These are phyloP conservation scores for Malurus alboscapulatus DNA, from an alignment of 2,113 vertebrate genomes.

Conservation along the genomic window DNA sequence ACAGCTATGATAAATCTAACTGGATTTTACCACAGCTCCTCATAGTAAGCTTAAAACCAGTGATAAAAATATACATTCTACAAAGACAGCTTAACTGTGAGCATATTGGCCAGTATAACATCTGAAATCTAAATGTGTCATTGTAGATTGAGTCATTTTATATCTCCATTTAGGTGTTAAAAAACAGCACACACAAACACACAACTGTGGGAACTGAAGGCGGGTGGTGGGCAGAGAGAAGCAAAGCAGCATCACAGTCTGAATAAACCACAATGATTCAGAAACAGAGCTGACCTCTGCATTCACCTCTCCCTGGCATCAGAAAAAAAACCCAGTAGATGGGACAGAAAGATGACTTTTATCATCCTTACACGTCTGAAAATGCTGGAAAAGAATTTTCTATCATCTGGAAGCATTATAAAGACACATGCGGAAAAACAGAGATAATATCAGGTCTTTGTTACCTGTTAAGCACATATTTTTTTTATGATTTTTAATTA, in stretches of 20 bases:
- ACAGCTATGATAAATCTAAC: background rate
- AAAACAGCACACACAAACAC: background rate
- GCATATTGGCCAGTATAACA: slow-evolving; percentile 6
- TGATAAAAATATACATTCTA: slow-evolving; percentile 1
- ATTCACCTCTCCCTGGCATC: background rate
- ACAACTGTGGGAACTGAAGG: background rate
- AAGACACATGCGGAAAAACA: background rate
- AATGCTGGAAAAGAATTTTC: background rate
- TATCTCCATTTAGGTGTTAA: slow-evolving; percentile 9
- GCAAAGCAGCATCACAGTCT: background rate
- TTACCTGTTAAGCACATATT: background rate
- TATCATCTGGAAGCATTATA: background rate
- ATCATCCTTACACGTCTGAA: background rate
- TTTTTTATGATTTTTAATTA: background rate
- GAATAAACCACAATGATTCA: background rate
- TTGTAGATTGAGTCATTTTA: slow-evolving; percentile 44
- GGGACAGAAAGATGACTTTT: background rate
- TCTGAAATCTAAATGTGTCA: slow-evolving; percentile 31
- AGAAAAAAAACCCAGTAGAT: background rate
- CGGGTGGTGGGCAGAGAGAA: background rate
- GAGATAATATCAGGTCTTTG: background rate
- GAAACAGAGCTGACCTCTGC: background rate
- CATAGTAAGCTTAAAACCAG: background rate
- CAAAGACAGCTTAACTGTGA: background rate
- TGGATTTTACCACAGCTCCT: background rate